These are phyloP conservation scores for Lycaon pictus DNA, from an alignment of 2,113 vertebrate genomes.

Conservation along the genomic window DNA sequence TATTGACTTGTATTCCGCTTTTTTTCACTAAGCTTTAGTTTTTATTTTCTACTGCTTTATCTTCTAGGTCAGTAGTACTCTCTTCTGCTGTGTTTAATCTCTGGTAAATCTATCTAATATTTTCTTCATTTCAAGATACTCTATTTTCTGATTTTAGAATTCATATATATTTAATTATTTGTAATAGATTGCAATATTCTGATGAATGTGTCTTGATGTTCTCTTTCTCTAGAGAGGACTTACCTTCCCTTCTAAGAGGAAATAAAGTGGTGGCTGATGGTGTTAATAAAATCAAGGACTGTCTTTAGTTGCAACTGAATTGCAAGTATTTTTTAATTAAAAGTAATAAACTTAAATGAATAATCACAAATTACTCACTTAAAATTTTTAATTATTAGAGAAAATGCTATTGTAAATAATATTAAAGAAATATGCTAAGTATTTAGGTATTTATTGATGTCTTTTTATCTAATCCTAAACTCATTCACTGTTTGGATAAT, in stretches of 20 bases:
- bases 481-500: neutral
- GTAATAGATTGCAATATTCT: neutral
- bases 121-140: neutral
- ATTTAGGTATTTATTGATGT: neutral
- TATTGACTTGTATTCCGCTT: neutral
- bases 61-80: neutral
- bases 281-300: neutral
- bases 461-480: neutral
- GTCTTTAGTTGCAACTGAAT: neutral
- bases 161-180: constrained; percentile 5
- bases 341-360: neutral
- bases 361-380: neutral
- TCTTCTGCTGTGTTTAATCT: neutral
- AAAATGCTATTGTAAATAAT: neutral
- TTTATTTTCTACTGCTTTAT: constrained; percentile 9
- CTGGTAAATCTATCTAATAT: neutral
- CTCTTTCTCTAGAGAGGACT: neutral
- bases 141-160: neutral
- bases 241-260: neutral
- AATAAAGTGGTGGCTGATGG: neutral
- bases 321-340: constrained; percentile 1
- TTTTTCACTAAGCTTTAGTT: neutral
- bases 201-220: neutral
- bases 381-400: neutral
- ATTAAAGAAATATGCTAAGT: neutral